Conservation (phyloP, 2,888 invertebrate genomes). For the Synanthedon myopaeformis region DNA sequence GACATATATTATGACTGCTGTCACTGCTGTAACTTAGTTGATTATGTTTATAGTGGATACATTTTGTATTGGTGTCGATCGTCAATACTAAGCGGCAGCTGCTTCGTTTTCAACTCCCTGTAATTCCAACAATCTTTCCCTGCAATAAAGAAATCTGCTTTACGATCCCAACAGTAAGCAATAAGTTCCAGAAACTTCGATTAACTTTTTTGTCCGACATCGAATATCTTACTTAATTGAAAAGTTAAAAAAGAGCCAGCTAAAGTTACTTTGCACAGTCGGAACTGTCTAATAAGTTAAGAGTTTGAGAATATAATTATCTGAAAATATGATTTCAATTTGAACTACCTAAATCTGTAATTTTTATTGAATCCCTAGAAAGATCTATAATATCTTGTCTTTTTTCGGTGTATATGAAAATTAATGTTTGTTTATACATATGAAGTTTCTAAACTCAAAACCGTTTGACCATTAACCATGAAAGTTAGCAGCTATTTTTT, state of each 20-base stretch:
- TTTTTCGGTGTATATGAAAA: too few relatives aligned
- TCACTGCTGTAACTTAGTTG: too few relatives aligned
- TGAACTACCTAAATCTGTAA: neutral
- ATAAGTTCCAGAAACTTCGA: conserved; percentile 21
- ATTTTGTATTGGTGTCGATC: too few relatives aligned
- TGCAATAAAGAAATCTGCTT: conserved; percentile 18
- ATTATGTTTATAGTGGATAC: too few relatives aligned
- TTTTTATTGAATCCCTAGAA: too few relatives aligned
- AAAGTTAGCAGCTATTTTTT: too few relatives aligned
- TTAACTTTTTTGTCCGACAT: conserved; percentile 34
- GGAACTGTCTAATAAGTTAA: conserved; percentile 12
- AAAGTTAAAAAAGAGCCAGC: conserved; percentile 22
- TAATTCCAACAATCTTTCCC: conserved; percentile 6
- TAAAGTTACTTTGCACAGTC: conserved; percentile 5
- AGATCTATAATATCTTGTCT: too few relatives aligned
- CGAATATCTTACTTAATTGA: conserved; percentile 37
- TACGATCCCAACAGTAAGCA: conserved; percentile 15
- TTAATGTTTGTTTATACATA: too few relatives aligned
- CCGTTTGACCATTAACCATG: too few relatives aligned
- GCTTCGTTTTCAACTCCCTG: neutral
- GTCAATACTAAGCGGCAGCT: neutral
- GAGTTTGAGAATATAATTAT: conserved; percentile 3
- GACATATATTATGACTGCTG: too few relatives aligned
- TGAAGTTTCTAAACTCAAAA: too few relatives aligned
- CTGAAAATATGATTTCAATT: neutral